A percentile compares a stretch with the other conserved stretches of the same genome.
These are phyloP conservation scores for Calephelis nemesis DNA, from an alignment of 1,140 invertebrate species.

Conservation along the genomic window DNA sequence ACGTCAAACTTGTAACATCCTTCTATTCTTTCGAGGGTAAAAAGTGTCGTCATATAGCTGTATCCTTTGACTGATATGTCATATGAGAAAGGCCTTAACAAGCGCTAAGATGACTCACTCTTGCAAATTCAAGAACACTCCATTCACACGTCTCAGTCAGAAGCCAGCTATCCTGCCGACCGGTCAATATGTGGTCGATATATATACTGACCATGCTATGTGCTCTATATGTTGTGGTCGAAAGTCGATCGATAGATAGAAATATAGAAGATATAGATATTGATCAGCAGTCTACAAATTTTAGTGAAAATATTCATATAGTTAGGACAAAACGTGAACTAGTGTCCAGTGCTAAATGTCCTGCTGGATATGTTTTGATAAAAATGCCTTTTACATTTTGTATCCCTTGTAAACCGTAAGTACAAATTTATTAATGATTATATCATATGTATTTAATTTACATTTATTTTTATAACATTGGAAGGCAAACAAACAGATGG, in stretches of 20 bases:
- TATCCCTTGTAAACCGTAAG: neutral
- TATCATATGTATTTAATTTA: too few relatives aligned
- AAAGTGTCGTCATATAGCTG: too few relatives aligned
- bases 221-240: neutral
- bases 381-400: neutral
- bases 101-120: neutral
- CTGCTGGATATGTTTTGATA: neutral
- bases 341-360: neutral
- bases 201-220: neutral
- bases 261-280: neutral
- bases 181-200: constrained; percentile 2
- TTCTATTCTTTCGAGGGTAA: too few relatives aligned
- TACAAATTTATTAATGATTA: neutral
- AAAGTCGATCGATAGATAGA: neutral
- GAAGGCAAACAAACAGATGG: too few relatives aligned
- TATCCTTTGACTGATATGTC: too few relatives aligned
- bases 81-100: too few relatives aligned
- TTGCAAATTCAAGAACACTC: neutral
- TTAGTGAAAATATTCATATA: neutral
- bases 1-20: too few relatives aligned
- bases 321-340: neutral
- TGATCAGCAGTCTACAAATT: neutral
- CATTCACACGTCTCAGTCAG: neutral
- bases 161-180: neutral
- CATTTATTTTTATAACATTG: too few relatives aligned